Evolutionary conservation across 2,113 vertebrate genomes (phyloP).

Genomic region (Platysteira castanea): DNA sequence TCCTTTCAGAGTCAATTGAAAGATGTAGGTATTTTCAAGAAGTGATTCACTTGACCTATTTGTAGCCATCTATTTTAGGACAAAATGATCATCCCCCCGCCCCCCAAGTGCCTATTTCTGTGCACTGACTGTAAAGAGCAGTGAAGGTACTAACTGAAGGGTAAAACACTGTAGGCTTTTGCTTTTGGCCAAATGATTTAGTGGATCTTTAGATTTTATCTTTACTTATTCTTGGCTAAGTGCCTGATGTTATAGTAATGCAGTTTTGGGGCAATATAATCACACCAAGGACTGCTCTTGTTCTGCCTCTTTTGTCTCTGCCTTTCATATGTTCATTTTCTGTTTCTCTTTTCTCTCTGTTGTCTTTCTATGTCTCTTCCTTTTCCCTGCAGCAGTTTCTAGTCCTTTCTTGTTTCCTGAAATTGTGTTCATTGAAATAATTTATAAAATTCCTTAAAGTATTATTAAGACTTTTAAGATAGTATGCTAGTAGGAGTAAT

Average conservation of each 20-base stretch:
- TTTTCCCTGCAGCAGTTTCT: not conserved
- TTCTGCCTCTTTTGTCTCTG: not conserved
- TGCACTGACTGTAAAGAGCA: not conserved
- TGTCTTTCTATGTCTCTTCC: not conserved
- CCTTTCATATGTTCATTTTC: not conserved
- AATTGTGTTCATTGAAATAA: not conserved
- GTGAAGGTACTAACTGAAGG: not conserved
- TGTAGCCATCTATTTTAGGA: constrained; percentile 12
- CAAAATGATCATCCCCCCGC: not conserved
- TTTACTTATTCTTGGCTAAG: not conserved
- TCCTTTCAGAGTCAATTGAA: not conserved
- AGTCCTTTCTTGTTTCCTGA: not conserved
- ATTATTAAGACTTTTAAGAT: not conserved
- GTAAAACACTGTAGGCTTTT: not conserved
- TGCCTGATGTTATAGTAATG: not conserved
- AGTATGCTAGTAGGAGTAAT: not conserved
- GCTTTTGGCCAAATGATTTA: not conserved
- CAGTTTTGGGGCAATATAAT: not conserved
- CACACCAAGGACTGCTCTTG: not conserved
- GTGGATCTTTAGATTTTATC: not conserved
- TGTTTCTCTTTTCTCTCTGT: not conserved
- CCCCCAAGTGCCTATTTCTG: not conserved
- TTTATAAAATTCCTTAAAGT: not conserved
- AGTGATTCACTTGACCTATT: constrained; percentile 30
- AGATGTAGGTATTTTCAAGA: constrained; percentile 4